Conservation (phyloP, 2,888 invertebrate genomes). For the Leptinotarsa peninsularis region DNA sequence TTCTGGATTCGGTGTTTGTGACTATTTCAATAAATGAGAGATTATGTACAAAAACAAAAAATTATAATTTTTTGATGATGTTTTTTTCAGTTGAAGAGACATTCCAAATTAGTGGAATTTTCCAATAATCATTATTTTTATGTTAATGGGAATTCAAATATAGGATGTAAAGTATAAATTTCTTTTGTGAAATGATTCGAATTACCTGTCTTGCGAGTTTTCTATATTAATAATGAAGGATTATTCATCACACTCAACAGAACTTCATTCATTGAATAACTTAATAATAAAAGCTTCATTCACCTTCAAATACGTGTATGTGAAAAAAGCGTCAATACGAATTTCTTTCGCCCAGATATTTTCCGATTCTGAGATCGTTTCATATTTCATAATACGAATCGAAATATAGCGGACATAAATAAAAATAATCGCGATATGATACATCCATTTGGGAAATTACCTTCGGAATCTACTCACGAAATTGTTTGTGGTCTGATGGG, state of each 20-base stretch:
- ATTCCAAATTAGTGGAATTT: too few species aligned
- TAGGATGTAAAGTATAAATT: too few species aligned
- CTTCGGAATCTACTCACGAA: conserved; percentile 13
- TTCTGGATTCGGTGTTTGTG: too few species aligned
- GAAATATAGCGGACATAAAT: conserved; percentile 9
- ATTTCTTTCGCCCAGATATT: background rate
- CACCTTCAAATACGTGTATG: background rate
- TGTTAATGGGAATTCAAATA: too few species aligned
- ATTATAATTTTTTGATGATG: too few species aligned
- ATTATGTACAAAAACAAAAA: too few species aligned
- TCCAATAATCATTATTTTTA: too few species aligned
- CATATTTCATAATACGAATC: background rate
- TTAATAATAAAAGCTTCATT: background rate
- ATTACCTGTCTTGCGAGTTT: too few species aligned
- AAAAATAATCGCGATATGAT: conserved; percentile 18
- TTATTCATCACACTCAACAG: background rate
- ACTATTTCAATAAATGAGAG: too few species aligned
- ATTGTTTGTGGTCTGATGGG: conserved; percentile 20
- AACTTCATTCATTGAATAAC: background rate
- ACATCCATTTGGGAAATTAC: conserved; percentile 17
- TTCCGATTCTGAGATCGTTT: background rate
- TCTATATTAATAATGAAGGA: too few species aligned
- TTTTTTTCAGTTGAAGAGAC: too few species aligned
- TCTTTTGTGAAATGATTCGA: too few species aligned
- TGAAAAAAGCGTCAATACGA: background rate